Evolutionary conservation across 2,888 invertebrate genomes (phyloP).

Genomic region (Fissipunctia ypsillon): DNA sequence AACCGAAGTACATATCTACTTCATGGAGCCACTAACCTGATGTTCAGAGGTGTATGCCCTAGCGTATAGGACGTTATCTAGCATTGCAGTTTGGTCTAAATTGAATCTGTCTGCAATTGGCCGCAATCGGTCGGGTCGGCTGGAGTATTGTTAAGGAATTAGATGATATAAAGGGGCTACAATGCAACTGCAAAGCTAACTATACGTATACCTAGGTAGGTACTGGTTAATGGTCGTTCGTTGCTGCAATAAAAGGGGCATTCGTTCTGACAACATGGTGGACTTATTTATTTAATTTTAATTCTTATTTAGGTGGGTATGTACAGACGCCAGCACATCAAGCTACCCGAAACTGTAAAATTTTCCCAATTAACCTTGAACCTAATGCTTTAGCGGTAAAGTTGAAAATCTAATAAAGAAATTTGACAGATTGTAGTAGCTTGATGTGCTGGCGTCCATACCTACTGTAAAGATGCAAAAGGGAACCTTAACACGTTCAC

Average conservation of each 20-base stretch:
- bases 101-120: slow-evolving; percentile 94
- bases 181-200: slow-evolving; percentile 19
- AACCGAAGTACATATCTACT: too few species aligned
- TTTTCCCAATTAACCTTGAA: too few species aligned
- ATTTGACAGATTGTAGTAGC: too few species aligned
- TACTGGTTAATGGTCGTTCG: neutral
- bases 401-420: too few species aligned
- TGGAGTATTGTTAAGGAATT: slow-evolving; percentile 70
- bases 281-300: neutral
- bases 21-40: slow-evolving; percentile 85
- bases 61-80: slow-evolving; percentile 95
- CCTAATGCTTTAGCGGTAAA: too few species aligned
- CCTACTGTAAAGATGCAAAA: too few species aligned
- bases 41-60: slow-evolving; percentile 96
- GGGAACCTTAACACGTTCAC: too few species aligned
- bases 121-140: slow-evolving; percentile 94
- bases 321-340: too few species aligned
- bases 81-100: slow-evolving; percentile 93
- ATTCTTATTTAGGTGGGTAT: neutral
- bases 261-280: neutral
- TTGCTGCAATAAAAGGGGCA: neutral
- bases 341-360: too few species aligned
- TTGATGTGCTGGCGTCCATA: too few species aligned
- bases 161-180: neutral
- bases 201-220: too few species aligned